Evolutionary conservation across 2,113 vertebrate genomes (phyloP), one percentile per base, ranked within the genome.

Genomic region (Oryzias celebensis): DNA sequence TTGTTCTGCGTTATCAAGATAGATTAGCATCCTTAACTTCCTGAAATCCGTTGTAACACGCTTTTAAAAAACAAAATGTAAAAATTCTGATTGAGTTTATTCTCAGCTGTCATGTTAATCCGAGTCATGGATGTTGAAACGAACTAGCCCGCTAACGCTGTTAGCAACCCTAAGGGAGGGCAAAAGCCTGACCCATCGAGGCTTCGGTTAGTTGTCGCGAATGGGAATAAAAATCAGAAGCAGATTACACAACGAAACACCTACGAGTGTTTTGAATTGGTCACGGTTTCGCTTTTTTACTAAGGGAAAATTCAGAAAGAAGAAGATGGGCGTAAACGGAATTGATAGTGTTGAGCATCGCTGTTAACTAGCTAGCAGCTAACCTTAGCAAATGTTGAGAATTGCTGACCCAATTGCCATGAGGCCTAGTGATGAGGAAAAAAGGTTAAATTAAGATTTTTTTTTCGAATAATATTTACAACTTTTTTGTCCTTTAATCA

Each of bases 361-460:
- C 18, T 58, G 14, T 53, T 42, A 44, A 52, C 31, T 23, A 68
- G 74, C 64, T 78, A 71, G 75, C 62, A 13, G 77, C 79, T 82
- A 88, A 71, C 67, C 31, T 44, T 73, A 76, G 83, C 81, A 24
- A 63, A 24, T 41, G 64, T 47, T 71, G 62, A 69, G 63, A 68
- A 48, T 69, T 74, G 58, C 58, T 87, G 84, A 86, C 85, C 84
- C 84, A 87, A 60, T 87, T 88, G 85, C 72, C 49, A 56, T 28
- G 20, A 69, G 76, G 81, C 81, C 80, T 74, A 67, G 60, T 78
- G 75, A 18, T 48, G 5, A 68, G 58, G 1, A 12, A 36, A 36
- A 36, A 36, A 36, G 36, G 10, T 10, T 36, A 36, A 36, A 36
- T 36, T 36, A 0, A 3, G 36, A 12, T 36, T 28, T 36, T 36